phyloP scores from a whole-genome alignment of 37 sponge, comb jelly and placozoan species.

The Tethya wilhelma region DNA sequence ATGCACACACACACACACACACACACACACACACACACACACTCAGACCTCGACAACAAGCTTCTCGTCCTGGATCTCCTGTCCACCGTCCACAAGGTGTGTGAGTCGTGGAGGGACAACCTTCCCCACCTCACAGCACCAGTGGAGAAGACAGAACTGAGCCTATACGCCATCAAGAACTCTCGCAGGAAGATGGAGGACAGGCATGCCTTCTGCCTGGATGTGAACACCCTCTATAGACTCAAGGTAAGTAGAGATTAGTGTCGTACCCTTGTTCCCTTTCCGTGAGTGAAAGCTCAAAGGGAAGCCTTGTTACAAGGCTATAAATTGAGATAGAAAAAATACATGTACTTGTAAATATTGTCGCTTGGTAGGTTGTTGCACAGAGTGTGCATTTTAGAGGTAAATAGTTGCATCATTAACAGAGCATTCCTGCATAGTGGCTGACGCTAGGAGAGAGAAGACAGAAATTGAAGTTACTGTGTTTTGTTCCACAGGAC shows the following conservation, averaged over 20 bases:
- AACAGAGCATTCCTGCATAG: too few relatives aligned
- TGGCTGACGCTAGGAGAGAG: too few relatives aligned
- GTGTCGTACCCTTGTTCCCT: too few relatives aligned
- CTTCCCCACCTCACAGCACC: slow-evolving; percentile 44
- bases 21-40: neutral
- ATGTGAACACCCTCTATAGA: slow-evolving; percentile 79
- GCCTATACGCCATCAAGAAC: slow-evolving; percentile 73
- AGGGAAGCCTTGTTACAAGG: too few relatives aligned
- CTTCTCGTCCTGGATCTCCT: slow-evolving; percentile 24
- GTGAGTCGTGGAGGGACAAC: slow-evolving; percentile 48
- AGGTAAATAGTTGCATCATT: too few relatives aligned
- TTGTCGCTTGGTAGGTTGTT: too few relatives aligned
- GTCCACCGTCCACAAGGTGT: slow-evolving; percentile 50
- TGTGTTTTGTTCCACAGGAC: slow-evolving; percentile 28
- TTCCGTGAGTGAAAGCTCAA: too few relatives aligned
- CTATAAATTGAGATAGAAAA: too few relatives aligned
- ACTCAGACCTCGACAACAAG: too few relatives aligned
- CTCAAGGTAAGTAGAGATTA: slow-evolving; percentile 16
- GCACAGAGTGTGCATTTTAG: too few relatives aligned
- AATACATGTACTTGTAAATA: too few relatives aligned
- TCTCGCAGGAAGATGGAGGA: slow-evolving; percentile 98
- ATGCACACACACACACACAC: neutral
- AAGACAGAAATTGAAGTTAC: too few relatives aligned
- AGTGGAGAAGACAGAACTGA: slow-evolving; percentile 26
- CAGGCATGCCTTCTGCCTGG: slow-evolving; percentile 80